Conservation (phyloP, 1,140 invertebrate species). For the Trichogramma pretiosum region DNA sequence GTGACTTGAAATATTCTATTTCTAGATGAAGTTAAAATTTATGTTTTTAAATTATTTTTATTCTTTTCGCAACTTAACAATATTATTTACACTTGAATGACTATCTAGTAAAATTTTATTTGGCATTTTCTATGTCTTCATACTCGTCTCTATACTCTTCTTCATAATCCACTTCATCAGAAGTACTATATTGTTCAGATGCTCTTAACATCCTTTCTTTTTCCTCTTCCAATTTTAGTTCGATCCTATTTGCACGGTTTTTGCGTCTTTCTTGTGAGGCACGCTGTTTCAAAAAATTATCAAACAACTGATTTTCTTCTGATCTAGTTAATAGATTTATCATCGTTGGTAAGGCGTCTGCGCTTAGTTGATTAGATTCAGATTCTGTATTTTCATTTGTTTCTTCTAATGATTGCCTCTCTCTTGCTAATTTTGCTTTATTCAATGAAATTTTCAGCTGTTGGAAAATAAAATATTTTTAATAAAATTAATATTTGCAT, state of each 20-base stretch:
- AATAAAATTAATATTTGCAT: not conserved
- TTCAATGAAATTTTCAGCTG: slow-evolving; percentile 23
- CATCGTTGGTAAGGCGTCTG: not conserved
- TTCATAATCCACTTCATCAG: not conserved
- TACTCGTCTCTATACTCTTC: not conserved
- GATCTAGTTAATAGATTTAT: slow-evolving; percentile 3
- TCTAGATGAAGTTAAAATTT: too few relatives aligned
- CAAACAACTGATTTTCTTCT: slow-evolving; percentile 21
- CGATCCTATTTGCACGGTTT: not conserved
- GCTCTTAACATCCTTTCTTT: not conserved
- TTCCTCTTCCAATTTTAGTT: not conserved
- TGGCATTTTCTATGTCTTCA: not conserved
- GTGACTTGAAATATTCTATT: too few relatives aligned
- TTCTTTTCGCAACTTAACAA: too few relatives aligned
- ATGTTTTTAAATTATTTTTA: too few relatives aligned
- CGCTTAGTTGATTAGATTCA: too few relatives aligned
- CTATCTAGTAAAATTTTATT: not conserved
- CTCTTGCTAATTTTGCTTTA: not conserved
- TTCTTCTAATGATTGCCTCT: not conserved
- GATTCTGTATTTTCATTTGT: not conserved
- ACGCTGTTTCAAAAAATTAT: slow-evolving; percentile 21
- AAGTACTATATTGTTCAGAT: not conserved
- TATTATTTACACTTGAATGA: too few relatives aligned
- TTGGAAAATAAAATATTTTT: slow-evolving; percentile 8
- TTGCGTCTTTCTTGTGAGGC: not conserved